These are phyloP conservation scores for Tachina fera DNA, from an alignment of 2,888 invertebrate species.

Conservation along the genomic window DNA sequence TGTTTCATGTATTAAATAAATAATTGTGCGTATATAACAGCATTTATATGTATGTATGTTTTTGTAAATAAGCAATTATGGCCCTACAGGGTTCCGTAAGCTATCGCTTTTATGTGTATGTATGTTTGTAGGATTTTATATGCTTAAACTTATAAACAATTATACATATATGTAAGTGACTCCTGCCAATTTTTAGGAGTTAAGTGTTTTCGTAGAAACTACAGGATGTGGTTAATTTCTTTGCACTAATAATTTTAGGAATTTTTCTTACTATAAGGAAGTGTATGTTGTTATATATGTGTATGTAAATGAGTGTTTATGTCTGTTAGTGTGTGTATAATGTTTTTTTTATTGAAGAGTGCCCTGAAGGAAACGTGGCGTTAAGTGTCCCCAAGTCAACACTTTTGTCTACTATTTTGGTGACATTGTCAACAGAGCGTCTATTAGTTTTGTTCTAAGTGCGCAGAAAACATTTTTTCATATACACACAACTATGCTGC, in stretches of 20 bases:
- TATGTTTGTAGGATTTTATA: constrained; percentile 5
- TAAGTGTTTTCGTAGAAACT: constrained; percentile 59
- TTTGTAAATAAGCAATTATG: constrained; percentile 1
- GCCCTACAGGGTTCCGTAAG: not conserved
- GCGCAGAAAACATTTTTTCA: no score
- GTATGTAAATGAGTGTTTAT: constrained; percentile 34
- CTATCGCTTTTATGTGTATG: constrained; percentile 5
- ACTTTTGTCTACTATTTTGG: no score
- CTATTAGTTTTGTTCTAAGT: no score
- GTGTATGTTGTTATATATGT: not conserved
- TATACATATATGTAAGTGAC: constrained; percentile 28
- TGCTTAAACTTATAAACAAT: constrained; percentile 13
- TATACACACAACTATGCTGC: no score
- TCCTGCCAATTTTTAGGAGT: constrained; percentile 44
- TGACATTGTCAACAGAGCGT: no score
- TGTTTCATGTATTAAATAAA: not conserved
- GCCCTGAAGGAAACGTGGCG: no score
- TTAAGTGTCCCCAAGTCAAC: no score
- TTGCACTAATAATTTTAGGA: constrained; percentile 70
- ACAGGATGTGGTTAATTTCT: constrained; percentile 65
- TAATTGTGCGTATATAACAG: not conserved
- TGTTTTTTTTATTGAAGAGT: constrained; percentile 32
- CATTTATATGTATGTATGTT: not conserved
- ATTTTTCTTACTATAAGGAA: constrained; percentile 45
- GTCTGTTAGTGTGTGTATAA: not conserved